Evolutionary conservation across 1,140 invertebrate genomes (phyloP).

Genomic region (Drosophila ohnishii): DNA sequence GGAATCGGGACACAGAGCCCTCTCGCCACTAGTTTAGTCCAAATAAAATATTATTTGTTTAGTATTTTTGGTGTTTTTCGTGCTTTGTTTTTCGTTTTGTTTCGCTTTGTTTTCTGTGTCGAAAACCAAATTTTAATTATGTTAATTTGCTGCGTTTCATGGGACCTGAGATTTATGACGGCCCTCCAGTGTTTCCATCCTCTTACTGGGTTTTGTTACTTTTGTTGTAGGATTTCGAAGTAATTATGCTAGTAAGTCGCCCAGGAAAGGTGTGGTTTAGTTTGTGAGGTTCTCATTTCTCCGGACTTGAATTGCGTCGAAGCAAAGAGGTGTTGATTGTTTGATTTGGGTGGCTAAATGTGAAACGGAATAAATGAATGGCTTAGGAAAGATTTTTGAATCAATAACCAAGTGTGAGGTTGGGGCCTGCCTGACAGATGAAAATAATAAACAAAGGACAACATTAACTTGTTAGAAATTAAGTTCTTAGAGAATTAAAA

Average conservation of each 20-base stretch:
- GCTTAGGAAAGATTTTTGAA: neutral
- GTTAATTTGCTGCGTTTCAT: slow-evolving; percentile 78
- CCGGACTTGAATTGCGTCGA: slow-evolving; percentile 49
- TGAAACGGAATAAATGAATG: slow-evolving; percentile 31
- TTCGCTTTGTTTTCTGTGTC: slow-evolving; percentile 75
- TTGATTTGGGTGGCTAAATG: slow-evolving; percentile 60
- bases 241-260: slow-evolving; percentile 63
- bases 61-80: slow-evolving; percentile 34
- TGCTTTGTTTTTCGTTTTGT: slow-evolving; percentile 44
- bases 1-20: slow-evolving; percentile 22
- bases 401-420: slow-evolving; percentile 3
- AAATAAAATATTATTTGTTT: slow-evolving; percentile 76
- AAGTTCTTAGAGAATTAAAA: too few species aligned
- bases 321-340: slow-evolving; percentile 73
- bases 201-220: slow-evolving; percentile 29
- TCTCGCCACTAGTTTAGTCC: slow-evolving; percentile 65
- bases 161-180: slow-evolving; percentile 70
- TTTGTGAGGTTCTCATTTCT: slow-evolving; percentile 49
- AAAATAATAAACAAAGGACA: neutral
- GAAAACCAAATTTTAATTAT: slow-evolving; percentile 81
- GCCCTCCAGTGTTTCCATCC: slow-evolving; percentile 6
- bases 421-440: neutral
- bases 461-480: neutral
- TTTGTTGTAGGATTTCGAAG: slow-evolving; percentile 31
- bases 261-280: slow-evolving; percentile 47